Evolutionary conservation across 1,140 invertebrate genomes (phyloP), one percentile per base, ranked within the genome.

Genomic region (Pogonus chalceus): DNA sequence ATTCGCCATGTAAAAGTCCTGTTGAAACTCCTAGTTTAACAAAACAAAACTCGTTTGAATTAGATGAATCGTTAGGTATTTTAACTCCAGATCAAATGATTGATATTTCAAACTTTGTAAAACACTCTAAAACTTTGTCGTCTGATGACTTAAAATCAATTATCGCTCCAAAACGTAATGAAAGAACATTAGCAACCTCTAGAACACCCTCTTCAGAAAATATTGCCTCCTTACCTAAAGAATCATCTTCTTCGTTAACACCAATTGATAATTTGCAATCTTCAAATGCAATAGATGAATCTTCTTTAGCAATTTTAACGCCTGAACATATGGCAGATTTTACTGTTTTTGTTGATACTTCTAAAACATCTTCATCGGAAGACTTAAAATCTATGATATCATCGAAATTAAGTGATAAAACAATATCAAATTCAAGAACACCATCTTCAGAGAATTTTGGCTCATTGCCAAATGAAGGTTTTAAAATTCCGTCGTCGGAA

Each of bases 21-120:
- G 20, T 51, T 35, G 24, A 23, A 12, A 16, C 49, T 31, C 23
- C 49, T 51, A 20, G 49, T 35, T 70, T 82, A 14, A 83, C 80
- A 63, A 83, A 85, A 64, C 83, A 89, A 62, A 82, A 84, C 63
- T 87, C 84, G 12, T 80, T 87, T 55, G 87, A 84, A 54, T 65
- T 79, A 61, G 83, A 90, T 67, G 88, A 90, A 60, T 87, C 84
- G 62, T 72, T 91, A 54, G 88, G 88, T 7, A 90, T 92, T 58
- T 71, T 92, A 16, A 90, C 88, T 3, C 87, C 87, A 0, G 87
- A 89, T 72, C 88, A 91, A 67, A 91, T 92, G 88, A 79, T 83
- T 52, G 37, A 43, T 4, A 10, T 43, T 43, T 43, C 37, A 12
- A 18, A 7, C 7, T 9, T 43, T 43, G 37, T 43, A 18, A 16